Base-by-base conservation (phyloP, 2,888 invertebrate genomes). In the Hoplodrina blanda region DNA sequence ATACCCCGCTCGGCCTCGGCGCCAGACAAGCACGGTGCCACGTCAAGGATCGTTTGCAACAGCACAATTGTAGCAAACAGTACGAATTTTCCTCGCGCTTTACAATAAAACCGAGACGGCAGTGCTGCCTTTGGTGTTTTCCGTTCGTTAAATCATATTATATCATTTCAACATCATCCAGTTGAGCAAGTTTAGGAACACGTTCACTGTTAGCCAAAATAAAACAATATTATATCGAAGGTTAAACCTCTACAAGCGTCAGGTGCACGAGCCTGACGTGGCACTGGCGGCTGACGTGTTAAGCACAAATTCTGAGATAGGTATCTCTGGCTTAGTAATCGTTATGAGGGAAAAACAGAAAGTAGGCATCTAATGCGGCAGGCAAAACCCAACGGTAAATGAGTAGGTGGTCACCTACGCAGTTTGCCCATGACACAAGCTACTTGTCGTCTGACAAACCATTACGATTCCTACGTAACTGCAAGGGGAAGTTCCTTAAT, bases 331-430 rank as follows among this genome's bases (percentile, higher is more conserved):
- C 20, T 49, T 20, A 49, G 30, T 37, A 70, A 55, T 64, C 52
- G 2, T 19, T 46, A 30, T 33, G 25, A 17, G 19, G 59, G 74
- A 49, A 73, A 55, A 76, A 54, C 54, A 19, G 41, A 30, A 52
- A 63, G 53, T 30, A 52, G n/a, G 20, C n/a, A 55, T 8, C 3
- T 13, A 11, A 49, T 33, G 76, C 41, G 59, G 44, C 46, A 11
- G 75, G 76, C n/a, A 55, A 75, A 73, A 67, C 73, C 73, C 76
- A 11, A 50, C 44, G 54, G 17, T 50, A 44, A n/a, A 41, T 20
- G 30, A 30, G 46, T 54, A 37, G 19, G 4, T 41, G 13, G 46
- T 46, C 17, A 19, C 37, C 33, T 25, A 62, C 69, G 63, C 46
- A 15, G 25, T n/a, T 62, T 30, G 17, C 15, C 41, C 30, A 30